Evolutionary conservation across 1,140 invertebrate genomes (phyloP), one percentile per base, ranked within the genome.

Genomic region (Drosophila ironensis): DNA sequence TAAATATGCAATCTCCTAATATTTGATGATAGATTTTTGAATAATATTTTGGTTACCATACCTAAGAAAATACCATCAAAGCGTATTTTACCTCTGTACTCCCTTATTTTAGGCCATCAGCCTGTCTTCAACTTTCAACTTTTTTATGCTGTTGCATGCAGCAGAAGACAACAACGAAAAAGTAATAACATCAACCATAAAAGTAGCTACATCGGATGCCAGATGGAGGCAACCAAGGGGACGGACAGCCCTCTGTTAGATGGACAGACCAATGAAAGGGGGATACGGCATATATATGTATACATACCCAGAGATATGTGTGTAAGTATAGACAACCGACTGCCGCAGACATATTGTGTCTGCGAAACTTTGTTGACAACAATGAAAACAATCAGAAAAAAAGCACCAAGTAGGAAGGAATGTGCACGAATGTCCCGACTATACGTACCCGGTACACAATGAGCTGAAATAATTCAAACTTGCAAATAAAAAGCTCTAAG

Each of bases 181-280:
- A 72, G 80, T 84, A 86, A 84, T 84, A 84, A 86, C 80, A 84
- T 84, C 78, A 84, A 78, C 73, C 71, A 84, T 84, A 84, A 84
- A 86, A 84, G 80, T 84, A 86, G 80, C 80, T 80, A 86, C 80
- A 84, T 84, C 80, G 74, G 80, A 64, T 86, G 80, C 64, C 80
- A 82, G 80, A 82, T 84, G 78, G 64, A 66, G 73, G 73, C 73
- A 57, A 47, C 48, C 24, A 33, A 40, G 30, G 48, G 52, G 47
- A 53, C 47, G 16, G 40, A 42, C 27, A 54, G 35, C 7, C 19
- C 20, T 50, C 33, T 52, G 70, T 52, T 27, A 38, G 33, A 50
- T 12, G 24, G 22, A 57, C 20, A 50, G 33, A 33, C 35, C 45
- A 30, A 42, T 30, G 27, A 24, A 46, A 25, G 46, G 33, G 28